Evolutionary conservation across 2,888 invertebrate species (phyloP), one percentile per base, ranked within the genome.

Genomic region (Mythimna pallens): DNA sequence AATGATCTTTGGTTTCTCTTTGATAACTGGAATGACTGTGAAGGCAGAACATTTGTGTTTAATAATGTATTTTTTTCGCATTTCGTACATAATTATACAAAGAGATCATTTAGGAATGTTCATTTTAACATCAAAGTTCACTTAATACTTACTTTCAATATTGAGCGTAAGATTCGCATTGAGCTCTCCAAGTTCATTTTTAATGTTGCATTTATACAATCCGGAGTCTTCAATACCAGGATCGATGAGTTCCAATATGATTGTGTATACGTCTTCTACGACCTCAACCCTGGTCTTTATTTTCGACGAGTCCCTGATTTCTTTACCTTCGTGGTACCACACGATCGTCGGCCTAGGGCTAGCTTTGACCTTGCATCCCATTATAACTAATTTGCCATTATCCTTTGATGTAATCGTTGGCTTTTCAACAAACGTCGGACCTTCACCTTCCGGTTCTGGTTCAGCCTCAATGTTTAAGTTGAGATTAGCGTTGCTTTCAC

Each of bases 401-500:
- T 96, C 95, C 96, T 93, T 98, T 0, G 98, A 99, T 84, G 98
- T 97, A 89, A 99, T 99, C 81, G 98, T 97, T 36, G 99, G 99
- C 93, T 99, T 99, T 90, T 98, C 98, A 82, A 98, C 97, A 94
- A 99, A 99, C 40, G 98, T 98, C 72, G 99, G 99, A 47, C 99
- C 99, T 91, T 99, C 98, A 64, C 99, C 99, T 96, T 98, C 98
- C 0, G 98, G 98, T 95, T 99, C 98, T n/a, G 98, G 98, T 95
- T 98, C 98, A 89, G 99, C 99, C 97, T 99, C 99, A 93, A 99
- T 99, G 93, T 99, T 99, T 73, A 99, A 97, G 90, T 99, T 99
- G 69, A 99, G 97, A 94, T 99, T 99, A 80, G 99, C 99, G 93
- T 99, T 99, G 89, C 99, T 98, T 96, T 99, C 99, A 80, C 99